Conservation (phyloP, 2,888 invertebrate genomes). For the Terebella lapidaria region DNA sequence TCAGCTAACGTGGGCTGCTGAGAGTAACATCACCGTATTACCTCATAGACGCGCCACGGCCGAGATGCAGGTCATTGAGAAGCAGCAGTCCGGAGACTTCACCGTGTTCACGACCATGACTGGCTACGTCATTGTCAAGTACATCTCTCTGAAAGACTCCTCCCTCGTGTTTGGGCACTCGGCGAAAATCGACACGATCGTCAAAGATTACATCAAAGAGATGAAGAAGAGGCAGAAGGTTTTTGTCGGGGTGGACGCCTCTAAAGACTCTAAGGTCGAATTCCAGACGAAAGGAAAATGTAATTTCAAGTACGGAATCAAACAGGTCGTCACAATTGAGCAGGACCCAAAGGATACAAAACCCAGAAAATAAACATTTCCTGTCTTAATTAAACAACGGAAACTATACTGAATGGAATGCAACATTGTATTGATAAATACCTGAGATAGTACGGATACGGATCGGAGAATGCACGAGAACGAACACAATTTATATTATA, state of each 20-base stretch:
- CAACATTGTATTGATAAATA: too few species aligned
- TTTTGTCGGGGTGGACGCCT: neutral
- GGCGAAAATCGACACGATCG: neutral
- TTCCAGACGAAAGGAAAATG: slow-evolving; percentile 31
- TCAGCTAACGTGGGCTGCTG: slow-evolving; percentile 54
- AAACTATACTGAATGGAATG: too few species aligned
- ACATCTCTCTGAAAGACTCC: slow-evolving; percentile 47
- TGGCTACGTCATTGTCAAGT: slow-evolving; percentile 43
- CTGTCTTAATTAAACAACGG: too few species aligned
- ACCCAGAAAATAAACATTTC: too few species aligned
- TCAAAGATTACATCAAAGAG: neutral
- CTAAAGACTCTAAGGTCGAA: neutral
- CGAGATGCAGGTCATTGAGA: slow-evolving; percentile 54
- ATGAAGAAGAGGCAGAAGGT: neutral
- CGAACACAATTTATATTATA: too few species aligned
- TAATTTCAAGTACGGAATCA: slow-evolving; percentile 44
- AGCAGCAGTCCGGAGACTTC: slow-evolving; percentile 52
- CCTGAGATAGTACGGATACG: too few species aligned
- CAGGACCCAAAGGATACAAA: slow-evolving; percentile 26
- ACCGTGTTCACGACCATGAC: slow-evolving; percentile 39
- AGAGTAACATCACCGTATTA: slow-evolving; percentile 51
- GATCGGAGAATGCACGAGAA: too few species aligned
- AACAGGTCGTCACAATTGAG: slow-evolving; percentile 44
- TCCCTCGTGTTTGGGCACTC: neutral
- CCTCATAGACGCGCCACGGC: slow-evolving; percentile 42